Percentiles rank a stretch among this genome's conserved stretches.
phyloP scores from a whole-genome alignment of 2,888 invertebrate species.

The Dusona sp. region DNA sequence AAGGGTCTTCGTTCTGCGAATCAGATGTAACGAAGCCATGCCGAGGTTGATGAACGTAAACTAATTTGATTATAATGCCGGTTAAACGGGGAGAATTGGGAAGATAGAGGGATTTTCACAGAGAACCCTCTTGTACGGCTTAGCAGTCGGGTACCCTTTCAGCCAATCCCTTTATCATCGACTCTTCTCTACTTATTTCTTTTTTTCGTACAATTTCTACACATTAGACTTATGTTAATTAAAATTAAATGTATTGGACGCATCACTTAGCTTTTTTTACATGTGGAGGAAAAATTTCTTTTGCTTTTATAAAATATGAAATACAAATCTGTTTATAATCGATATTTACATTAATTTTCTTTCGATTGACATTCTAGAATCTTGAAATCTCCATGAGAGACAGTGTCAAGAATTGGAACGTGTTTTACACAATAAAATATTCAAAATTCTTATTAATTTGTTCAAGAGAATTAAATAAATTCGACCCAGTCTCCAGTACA shows the following conservation, averaged over 20 bases:
- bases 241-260: background rate
- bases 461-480: too few relatives aligned
- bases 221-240: background rate
- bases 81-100: conserved; percentile 48
- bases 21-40: conserved; percentile 77
- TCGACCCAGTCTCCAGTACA: too few relatives aligned
- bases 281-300: background rate
- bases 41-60: conserved; percentile 60
- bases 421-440: too few relatives aligned
- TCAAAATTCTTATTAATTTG: too few relatives aligned
- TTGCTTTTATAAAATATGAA: too few relatives aligned
- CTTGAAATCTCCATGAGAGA: too few relatives aligned
- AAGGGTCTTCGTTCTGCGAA: conserved; percentile 82
- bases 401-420: too few relatives aligned
- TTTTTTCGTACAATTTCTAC: background rate
- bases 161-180: conserved; percentile 32
- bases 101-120: conserved; percentile 21
- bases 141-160: conserved; percentile 27
- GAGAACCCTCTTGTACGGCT: conserved; percentile 53
- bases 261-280: background rate
- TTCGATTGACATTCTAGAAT: too few relatives aligned
- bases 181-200: background rate
- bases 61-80: conserved; percentile 66
- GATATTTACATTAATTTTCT: too few relatives aligned
- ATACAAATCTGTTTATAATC: too few relatives aligned